phyloP scores from a whole-genome alignment of 2,888 invertebrate species.

The Drosophila kambysellisi region DNA sequence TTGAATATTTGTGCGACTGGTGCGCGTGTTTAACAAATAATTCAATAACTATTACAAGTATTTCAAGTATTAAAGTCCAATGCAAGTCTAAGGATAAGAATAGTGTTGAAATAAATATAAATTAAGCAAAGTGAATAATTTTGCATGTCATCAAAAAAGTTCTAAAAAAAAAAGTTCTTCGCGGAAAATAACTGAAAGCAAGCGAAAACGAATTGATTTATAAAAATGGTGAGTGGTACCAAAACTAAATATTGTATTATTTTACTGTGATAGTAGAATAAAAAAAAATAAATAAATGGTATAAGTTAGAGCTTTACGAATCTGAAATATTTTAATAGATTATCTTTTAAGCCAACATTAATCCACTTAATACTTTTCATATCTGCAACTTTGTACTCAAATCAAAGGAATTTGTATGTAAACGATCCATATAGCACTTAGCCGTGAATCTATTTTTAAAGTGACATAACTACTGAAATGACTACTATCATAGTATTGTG shows the following conservation, averaged over 20 bases:
- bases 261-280: neutral
- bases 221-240: constrained; percentile 59
- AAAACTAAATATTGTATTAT: neutral
- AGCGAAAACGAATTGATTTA: constrained; percentile 14
- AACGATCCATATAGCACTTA: constrained; percentile 15
- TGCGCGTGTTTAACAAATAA: constrained; percentile 40
- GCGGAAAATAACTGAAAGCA: constrained; percentile 29
- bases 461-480: neutral
- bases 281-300: neutral
- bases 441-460: constrained; percentile 4
- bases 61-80: constrained; percentile 35
- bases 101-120: constrained; percentile 30
- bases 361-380: neutral
- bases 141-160: constrained; percentile 23
- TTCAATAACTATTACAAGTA: constrained; percentile 31
- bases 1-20: constrained; percentile 28
- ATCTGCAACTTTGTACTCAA: constrained; percentile 2
- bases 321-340: neutral
- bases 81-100: constrained; percentile 46
- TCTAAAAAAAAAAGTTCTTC: constrained; percentile 9
- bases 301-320: neutral
- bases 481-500: constrained; percentile 11
- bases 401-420: neutral
- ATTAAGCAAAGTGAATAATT: constrained; percentile 39
- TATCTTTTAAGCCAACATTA: neutral